Percentiles rank a stretch among this genome's conserved stretches.
Evolutionary conservation across 2,797 vertebrate genomes (phyloP).

Genomic region (Atherinosoma microstoma): DNA sequence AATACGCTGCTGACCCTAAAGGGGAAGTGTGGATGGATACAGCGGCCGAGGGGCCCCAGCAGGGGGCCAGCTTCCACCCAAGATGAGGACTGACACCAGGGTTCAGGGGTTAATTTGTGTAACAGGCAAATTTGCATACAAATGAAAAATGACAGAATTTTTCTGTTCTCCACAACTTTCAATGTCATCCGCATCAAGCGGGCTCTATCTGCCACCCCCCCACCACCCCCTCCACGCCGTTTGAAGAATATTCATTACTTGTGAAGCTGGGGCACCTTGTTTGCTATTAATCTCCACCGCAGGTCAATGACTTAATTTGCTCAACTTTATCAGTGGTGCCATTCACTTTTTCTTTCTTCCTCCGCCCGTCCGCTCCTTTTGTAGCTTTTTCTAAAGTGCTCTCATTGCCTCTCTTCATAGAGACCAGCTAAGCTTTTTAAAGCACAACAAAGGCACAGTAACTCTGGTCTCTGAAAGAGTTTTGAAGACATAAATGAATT

Average conservation of each 20-base stretch:
- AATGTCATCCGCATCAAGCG: conserved; percentile 96
- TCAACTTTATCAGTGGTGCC: conserved; percentile 91
- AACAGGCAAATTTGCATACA: conserved; percentile 99
- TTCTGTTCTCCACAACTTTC: conserved; percentile 96
- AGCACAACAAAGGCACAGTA: conserved; percentile 83
- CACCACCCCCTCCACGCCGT: conserved; percentile 62
- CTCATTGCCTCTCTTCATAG: conserved; percentile 85
- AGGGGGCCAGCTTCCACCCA: conserved; percentile 77
- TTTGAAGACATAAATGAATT: conserved; percentile 88
- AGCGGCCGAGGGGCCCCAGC: conserved; percentile 55
- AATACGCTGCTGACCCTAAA: conserved; percentile 82
- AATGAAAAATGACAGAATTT: conserved; percentile 98
- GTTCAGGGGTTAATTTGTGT: conserved; percentile 99
- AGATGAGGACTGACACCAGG: conserved; percentile 96
- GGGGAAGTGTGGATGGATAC: conserved; percentile 66
- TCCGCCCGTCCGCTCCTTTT: conserved; percentile 80
- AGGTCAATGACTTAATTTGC: conserved; percentile 97
- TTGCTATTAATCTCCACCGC: conserved; percentile 95
- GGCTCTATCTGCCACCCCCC: conserved; percentile 75
- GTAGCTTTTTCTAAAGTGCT: conserved; percentile 85
- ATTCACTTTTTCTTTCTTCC: conserved; percentile 79
- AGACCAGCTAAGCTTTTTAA: conserved; percentile 79
- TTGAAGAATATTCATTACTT: conserved; percentile 96
- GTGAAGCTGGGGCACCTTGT: conserved; percentile 95
- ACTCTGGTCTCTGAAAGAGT: conserved; percentile 84